Conservation (phyloP, 92 coral and sea anemone genomes). For the Isaurus tuberculatus region DNA sequence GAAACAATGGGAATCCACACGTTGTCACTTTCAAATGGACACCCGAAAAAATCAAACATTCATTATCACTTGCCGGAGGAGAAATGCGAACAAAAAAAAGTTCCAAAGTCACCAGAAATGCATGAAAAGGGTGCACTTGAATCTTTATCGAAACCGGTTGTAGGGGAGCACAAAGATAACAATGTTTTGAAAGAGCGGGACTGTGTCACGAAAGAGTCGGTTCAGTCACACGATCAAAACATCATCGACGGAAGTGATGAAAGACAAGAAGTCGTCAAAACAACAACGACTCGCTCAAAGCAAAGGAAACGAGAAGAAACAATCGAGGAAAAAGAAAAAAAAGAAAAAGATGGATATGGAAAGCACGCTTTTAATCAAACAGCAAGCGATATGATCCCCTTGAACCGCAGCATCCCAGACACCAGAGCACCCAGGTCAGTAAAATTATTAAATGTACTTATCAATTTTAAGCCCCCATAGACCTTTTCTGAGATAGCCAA, state of each 20-base stretch:
- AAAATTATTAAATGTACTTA: background rate
- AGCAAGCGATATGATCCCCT: conserved; percentile 76
- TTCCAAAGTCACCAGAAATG: background rate
- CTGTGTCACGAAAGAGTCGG: background rate
- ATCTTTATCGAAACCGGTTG: background rate
- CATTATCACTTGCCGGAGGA: background rate
- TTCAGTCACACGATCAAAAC: background rate
- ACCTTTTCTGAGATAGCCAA: too few species aligned
- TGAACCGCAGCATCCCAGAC: conserved; percentile 82
- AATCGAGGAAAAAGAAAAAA: conserved; percentile 55
- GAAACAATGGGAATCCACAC: background rate
- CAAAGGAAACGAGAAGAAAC: background rate
- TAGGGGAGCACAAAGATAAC: background rate
- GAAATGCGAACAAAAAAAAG: background rate
- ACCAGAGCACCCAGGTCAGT: conserved; percentile 76
- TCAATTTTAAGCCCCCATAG: too few species aligned
- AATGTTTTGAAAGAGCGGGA: background rate
- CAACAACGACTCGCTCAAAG: background rate
- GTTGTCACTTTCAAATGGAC: background rate
- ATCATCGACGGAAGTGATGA: background rate
- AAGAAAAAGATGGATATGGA: conserved; percentile 74
- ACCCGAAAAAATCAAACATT: background rate
- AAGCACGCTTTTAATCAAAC: conserved; percentile 84
- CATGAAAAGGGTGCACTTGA: background rate
- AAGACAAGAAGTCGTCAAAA: background rate